Conservation (phyloP, 1,140 invertebrate genomes). For the Maniola jurtina region DNA sequence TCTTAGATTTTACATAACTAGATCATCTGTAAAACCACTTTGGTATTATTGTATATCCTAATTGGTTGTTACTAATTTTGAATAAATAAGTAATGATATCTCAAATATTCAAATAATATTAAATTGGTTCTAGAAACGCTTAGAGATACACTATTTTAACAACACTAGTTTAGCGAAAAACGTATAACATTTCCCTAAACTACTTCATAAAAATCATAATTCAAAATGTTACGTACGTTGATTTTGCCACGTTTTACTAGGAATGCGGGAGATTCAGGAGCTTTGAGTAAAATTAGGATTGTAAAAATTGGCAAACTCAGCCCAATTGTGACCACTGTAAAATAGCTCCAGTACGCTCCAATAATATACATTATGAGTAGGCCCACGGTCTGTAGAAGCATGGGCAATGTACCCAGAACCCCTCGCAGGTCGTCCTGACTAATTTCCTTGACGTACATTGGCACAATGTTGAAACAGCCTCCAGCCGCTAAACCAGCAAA, state of each 20-base stretch:
- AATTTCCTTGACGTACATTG: constrained; percentile 39
- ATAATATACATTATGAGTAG: constrained; percentile 75
- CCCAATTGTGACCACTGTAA: constrained; percentile 39
- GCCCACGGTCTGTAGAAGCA: constrained; percentile 31
- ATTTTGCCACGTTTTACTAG: constrained; percentile 46
- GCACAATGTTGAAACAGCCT: constrained; percentile 33
- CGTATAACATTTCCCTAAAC: too few species aligned
- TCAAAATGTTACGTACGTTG: constrained; percentile 38
- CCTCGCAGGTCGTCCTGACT: constrained; percentile 35
- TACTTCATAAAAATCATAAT: neutral
- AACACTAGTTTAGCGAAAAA: too few species aligned
- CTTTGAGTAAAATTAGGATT: constrained; percentile 37
- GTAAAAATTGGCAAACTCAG: constrained; percentile 34
- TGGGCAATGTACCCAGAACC: constrained; percentile 29
- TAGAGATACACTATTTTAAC: too few species aligned
- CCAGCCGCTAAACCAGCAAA: constrained; percentile 34
- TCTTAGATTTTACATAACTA: neutral
- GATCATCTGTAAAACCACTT: neutral
- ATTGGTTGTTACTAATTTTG: neutral
- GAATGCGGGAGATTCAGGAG: constrained; percentile 52
- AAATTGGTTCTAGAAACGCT: too few species aligned
- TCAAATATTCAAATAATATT: too few species aligned
- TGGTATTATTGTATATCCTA: neutral
- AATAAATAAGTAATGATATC: too few species aligned
- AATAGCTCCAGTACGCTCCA: constrained; percentile 78